Evolutionary conservation across 2,888 invertebrate species (phyloP).

Genomic region (Choreutis nemorana): DNA sequence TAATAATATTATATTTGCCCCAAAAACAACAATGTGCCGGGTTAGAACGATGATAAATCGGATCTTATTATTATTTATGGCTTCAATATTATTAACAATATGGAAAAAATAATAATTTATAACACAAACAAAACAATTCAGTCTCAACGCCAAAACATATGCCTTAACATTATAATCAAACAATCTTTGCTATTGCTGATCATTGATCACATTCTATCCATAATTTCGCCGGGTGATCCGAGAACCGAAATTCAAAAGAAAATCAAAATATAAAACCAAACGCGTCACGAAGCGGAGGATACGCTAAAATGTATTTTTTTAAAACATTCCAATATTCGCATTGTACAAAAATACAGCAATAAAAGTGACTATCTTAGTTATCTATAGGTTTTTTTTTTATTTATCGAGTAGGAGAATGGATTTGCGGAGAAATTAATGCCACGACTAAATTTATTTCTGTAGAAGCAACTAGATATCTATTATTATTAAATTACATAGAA

Average conservation of each 20-base stretch:
- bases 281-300: too few species aligned
- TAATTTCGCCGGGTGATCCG: too few species aligned
- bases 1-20: constrained; percentile 32
- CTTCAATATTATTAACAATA: constrained; percentile 36
- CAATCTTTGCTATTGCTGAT: constrained; percentile 16
- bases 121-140: constrained; percentile 66
- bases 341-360: constrained; percentile 52
- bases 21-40: constrained; percentile 26
- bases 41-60: constrained; percentile 16
- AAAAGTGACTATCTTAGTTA: constrained; percentile 26
- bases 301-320: too few species aligned
- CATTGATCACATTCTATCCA: too few species aligned
- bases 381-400: constrained; percentile 19
- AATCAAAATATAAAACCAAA: constrained; percentile 5
- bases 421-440: constrained; percentile 29
- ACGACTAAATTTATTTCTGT: constrained; percentile 34
- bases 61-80: constrained; percentile 22
- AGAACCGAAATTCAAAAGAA: constrained; percentile 7
- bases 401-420: constrained; percentile 28
- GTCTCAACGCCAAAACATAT: constrained; percentile 61
- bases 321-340: constrained; percentile 12
- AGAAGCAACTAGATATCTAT: constrained; percentile 54
- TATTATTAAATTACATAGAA: constrained; percentile 44
- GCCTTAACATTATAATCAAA: constrained; percentile 44
- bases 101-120: constrained; percentile 59